These are phyloP conservation scores for Micropoecilia bifurca DNA, from an alignment of 2,797 vertebrate genomes.

Conservation along the genomic window DNA sequence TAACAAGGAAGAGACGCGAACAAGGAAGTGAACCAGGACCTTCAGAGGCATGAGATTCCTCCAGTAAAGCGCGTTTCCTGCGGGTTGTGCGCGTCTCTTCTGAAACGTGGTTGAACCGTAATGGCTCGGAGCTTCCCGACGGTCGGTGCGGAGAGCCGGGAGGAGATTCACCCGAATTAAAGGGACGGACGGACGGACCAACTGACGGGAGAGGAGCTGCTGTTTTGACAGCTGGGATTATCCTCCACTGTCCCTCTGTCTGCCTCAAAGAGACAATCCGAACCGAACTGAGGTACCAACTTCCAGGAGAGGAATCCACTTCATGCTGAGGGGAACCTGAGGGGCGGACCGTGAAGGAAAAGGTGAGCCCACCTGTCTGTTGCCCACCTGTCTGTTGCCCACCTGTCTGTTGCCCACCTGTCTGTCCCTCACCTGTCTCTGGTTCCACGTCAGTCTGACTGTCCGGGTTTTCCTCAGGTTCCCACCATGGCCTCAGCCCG, in stretches of 20 bases:
- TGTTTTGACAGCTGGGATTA: constrained; percentile 73
- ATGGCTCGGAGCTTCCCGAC: neutral
- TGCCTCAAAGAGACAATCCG: constrained; percentile 9
- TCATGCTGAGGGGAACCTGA: neutral
- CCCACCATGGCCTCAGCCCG: constrained; percentile 82
- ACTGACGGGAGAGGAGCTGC: constrained; percentile 45
- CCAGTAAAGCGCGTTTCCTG: neutral
- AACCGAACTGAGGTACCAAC: neutral
- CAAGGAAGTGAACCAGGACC: constrained; percentile 70
- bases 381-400: constrained; percentile 5
- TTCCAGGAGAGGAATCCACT: neutral
- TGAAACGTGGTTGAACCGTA: rapidly evolving
- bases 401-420: neutral
- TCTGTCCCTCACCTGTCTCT: neutral
- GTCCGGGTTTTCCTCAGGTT: neutral
- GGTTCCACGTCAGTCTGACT: too few relatives aligned
- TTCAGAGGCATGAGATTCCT: constrained; percentile 3
- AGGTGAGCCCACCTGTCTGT: constrained; percentile 30
- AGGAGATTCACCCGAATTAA: neutral
- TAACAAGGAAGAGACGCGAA: constrained; percentile 54
- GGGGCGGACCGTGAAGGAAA: neutral
- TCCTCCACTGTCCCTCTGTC: constrained; percentile 37
- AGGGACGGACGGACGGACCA: neutral
- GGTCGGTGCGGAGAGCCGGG: neutral
- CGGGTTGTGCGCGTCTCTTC: neutral